phyloP scores from a whole-genome alignment of 2,888 invertebrate species.

The Drosophila sordidula region DNA sequence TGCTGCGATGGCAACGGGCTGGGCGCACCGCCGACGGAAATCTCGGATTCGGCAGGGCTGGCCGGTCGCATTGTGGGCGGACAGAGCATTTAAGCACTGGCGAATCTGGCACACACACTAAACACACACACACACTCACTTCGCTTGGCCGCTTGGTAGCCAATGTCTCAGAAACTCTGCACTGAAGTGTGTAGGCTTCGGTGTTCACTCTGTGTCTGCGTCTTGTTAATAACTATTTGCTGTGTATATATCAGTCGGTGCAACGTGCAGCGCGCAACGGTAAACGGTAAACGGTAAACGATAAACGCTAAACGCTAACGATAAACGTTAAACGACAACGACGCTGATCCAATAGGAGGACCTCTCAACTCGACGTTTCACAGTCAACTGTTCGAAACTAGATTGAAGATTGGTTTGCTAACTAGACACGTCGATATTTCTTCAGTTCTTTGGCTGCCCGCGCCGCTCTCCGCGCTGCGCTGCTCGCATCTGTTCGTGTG shows the following conservation, averaged over 20 bases:
- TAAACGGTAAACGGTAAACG: constrained; percentile 35
- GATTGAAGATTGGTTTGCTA: constrained; percentile 85
- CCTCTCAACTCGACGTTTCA: constrained; percentile 84
- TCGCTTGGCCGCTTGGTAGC: no score
- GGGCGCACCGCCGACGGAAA: constrained; percentile 85
- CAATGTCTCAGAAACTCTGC: constrained; percentile 24
- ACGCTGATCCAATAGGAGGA: constrained; percentile 80
- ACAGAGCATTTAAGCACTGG: constrained; percentile 83
- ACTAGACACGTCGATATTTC: constrained; percentile 85
- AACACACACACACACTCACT: constrained; percentile 11
- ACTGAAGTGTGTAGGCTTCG: constrained; percentile 1
- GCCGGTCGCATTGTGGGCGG: constrained; percentile 85
- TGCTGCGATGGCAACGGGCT: constrained; percentile 80
- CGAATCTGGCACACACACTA: constrained; percentile 14
- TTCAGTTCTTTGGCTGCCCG: constrained; percentile 81
- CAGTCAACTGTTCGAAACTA: constrained; percentile 85
- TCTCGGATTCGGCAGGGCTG: constrained; percentile 85
- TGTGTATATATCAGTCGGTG: constrained; percentile 9
- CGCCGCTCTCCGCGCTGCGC: constrained; percentile 47
- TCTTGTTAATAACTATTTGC: constrained; percentile 40
- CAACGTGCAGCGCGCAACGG: constrained; percentile 34
- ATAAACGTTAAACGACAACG: constrained; percentile 37
- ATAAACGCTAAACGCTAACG: constrained; percentile 25
- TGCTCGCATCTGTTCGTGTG: constrained; percentile 27
- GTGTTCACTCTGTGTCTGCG: constrained; percentile 38